phyloP scores from a whole-genome alignment of 2,113 vertebrate species.

The Eleginops maclovinus region DNA sequence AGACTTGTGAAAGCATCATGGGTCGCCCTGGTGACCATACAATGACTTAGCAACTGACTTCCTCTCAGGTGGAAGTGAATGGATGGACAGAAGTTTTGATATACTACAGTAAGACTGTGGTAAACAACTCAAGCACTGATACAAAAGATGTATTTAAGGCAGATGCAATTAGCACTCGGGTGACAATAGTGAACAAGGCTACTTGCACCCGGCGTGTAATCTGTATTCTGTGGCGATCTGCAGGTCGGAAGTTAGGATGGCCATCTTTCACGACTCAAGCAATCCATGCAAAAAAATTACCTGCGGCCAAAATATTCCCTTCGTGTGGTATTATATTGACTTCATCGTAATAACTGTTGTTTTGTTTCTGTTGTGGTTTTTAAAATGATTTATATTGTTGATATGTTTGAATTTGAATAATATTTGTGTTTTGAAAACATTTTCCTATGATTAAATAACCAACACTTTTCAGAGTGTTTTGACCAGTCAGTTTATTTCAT shows the following conservation, averaged over 20 bases:
- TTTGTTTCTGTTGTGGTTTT: background rate
- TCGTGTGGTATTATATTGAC: background rate
- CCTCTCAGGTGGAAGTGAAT: background rate
- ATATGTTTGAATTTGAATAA: background rate
- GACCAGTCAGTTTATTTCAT: no score
- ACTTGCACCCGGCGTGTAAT: no score
- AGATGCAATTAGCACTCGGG: no score
- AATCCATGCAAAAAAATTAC: background rate
- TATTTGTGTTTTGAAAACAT: background rate
- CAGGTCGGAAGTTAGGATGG: conserved; percentile 35
- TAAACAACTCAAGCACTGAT: background rate
- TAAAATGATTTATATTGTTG: conserved; percentile 9
- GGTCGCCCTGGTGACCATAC: background rate
- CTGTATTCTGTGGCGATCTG: conserved; percentile 25
- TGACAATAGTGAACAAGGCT: no score
- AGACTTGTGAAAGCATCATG: conserved; percentile 75
- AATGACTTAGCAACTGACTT: background rate
- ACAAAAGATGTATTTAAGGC: background rate
- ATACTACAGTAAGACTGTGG: background rate
- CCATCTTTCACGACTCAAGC: background rate
- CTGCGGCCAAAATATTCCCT: conserved; percentile 31
- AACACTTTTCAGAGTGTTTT: background rate
- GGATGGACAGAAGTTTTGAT: background rate
- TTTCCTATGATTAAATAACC: conserved; percentile 26
- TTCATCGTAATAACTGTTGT: background rate